Base-by-base conservation (phyloP, 2,797 vertebrate genomes). In the Phataginus tricuspis region DNA sequence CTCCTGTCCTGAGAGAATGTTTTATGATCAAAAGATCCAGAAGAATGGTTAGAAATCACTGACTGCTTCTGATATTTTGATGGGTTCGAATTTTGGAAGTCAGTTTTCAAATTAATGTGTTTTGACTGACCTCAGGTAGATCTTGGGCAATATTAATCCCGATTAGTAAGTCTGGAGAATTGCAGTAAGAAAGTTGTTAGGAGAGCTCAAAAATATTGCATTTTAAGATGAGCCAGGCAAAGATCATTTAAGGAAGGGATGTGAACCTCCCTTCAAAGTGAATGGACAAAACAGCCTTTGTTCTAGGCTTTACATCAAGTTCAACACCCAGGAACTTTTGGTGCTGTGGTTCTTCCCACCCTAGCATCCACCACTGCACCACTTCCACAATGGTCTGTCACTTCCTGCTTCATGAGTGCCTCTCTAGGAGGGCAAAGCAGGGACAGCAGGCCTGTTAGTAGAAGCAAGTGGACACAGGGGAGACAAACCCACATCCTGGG, bases 31-130 rank as follows among this genome's bases (percentile, higher is more conserved):
- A 63, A 93, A 95, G 61, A 86, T 15, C n/a, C 61, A 89, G 21
- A 96, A 93, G 23, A 45, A 16, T 69, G 63, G 42, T 25, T 84
- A 94, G 82, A 95, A 71, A 84, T 72, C 78, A 83, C 8, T 96
- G 21, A 91, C 72, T 16, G 23, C 15, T 90, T 85, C 27, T 83
- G 29, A 95, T 90, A 91, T 78, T 88, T 68, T 39, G 61, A 66
- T 57, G 23, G 49, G 75, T 21, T 97, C 23, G 78, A 92, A 79
- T 59, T 94, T 37, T 78, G 5, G 14, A 91, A 88, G 29, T 29
- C 49, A 49, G 69, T 87, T 92, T 85, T 82, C 7, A 97, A 89
- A 83, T 90, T 37, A 78, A 61, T 51, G 29, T 39, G 78, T 87
- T 93, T 29, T 84, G 9, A 78, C 37, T 94, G 7, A 79, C 55